Evolutionary conservation across 2,888 invertebrate genomes (phyloP).

Genomic region (Caenorhabditis wallacei): DNA sequence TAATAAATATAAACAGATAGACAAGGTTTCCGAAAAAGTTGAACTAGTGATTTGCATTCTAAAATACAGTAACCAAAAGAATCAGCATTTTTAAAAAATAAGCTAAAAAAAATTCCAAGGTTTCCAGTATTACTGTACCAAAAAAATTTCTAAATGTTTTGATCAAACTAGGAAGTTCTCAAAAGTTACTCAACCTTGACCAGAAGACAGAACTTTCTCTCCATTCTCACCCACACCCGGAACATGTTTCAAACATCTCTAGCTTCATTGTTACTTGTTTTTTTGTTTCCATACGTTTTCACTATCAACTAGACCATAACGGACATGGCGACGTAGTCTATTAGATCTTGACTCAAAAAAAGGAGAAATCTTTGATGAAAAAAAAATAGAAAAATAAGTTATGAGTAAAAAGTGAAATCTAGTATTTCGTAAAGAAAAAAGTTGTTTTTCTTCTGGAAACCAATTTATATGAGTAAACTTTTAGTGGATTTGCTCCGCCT

Average conservation of each 20-base stretch:
- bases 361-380: not conserved
- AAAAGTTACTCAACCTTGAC: conserved; percentile 18
- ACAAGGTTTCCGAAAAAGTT: no score
- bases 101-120: no score
- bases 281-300: not conserved
- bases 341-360: not conserved
- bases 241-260: conserved; percentile 23
- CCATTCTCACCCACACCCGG: conserved; percentile 4
- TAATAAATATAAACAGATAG: conserved; percentile 28
- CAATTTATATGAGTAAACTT: conserved; percentile 5
- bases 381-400: not conserved
- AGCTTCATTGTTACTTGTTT: conserved; percentile 10
- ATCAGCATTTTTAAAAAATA: no score
- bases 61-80: no score
- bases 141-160: no score
- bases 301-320: conserved; percentile 30
- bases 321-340: not conserved
- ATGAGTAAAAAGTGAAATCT: not conserved
- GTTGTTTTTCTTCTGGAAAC: not conserved
- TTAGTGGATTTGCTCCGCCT: conserved; percentile 21
- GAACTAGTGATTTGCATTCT: no score
- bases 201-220: conserved; percentile 23
- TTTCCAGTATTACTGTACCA: no score
- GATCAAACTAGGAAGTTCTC: conserved; percentile 19
- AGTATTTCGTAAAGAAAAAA: not conserved